Percentiles rank a stretch among this genome's conserved stretches.
Conservation (phyloP, 1,140 invertebrate genomes). For the Rhysida immarginata region DNA sequence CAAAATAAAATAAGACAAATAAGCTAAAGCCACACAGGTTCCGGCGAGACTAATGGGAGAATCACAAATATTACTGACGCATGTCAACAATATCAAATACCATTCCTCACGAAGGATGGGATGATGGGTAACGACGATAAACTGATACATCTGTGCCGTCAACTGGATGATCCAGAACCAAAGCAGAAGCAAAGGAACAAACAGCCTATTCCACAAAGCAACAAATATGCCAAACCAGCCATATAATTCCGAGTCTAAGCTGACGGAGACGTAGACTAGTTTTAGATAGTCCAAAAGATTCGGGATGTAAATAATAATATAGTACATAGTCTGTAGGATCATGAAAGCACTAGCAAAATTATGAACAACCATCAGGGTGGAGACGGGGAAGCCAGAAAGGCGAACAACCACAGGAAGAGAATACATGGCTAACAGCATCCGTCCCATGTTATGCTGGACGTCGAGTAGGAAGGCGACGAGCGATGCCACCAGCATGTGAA, state of each 20-base stretch:
- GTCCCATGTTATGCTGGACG: conserved; percentile 28
- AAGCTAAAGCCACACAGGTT: conserved; percentile 37
- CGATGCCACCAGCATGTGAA: conserved; percentile 31
- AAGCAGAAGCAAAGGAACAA: conserved; percentile 33
- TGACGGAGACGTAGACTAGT: conserved; percentile 21
- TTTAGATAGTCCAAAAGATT: conserved; percentile 30
- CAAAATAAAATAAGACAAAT: conserved; percentile 34
- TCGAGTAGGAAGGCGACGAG: conserved; percentile 33
- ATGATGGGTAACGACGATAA: conserved; percentile 16
- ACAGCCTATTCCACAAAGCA: conserved; percentile 29
- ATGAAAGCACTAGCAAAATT: conserved; percentile 33
- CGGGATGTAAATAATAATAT: conserved; percentile 27
- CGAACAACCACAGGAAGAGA: conserved; percentile 34
- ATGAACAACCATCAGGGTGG: conserved; percentile 32
- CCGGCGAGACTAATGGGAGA: conserved; percentile 38
- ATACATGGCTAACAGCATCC: conserved; percentile 30
- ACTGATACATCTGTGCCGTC: conserved; percentile 27
- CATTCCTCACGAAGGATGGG: conserved; percentile 22
- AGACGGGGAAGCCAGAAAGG: conserved; percentile 30
- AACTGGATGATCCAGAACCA: conserved; percentile 35
- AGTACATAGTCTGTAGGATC: conserved; percentile 32
- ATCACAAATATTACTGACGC: conserved; percentile 33
- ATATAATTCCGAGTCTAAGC: conserved; percentile 22
- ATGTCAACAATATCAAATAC: conserved; percentile 31
- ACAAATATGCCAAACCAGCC: conserved; percentile 28